Evolutionary conservation across 2,113 vertebrate genomes (phyloP), one percentile per base, ranked within the genome.

Genomic region (Spheniscus mendiculus): DNA sequence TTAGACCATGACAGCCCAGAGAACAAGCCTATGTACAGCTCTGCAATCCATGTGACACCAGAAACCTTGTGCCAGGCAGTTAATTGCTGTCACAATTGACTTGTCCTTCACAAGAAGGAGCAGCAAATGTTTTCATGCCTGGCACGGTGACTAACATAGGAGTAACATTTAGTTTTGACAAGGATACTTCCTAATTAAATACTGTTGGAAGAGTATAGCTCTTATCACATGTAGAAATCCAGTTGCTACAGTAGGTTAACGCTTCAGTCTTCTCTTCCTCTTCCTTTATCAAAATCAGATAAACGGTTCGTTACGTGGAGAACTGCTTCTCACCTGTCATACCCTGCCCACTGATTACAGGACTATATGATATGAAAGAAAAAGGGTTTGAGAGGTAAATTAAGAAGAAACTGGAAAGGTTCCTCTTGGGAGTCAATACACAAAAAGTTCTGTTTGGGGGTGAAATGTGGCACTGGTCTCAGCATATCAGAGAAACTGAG

Each of bases 81-180:
- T 95, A 95, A 94, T 16, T 56, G 23, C 59, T 81, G n/a, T 76
- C 65, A 92, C 93, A 83, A 74, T 2, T 42, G 61, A 50, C 65
- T 81, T 84, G 55, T 49, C 40, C 38, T 78, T 82, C 77, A 65
- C 66, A 87, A 72, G 61, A 71, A 79, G 21, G 25, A 49, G 69
- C 18, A 63, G 30, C 38, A 66, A 62, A 67, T 0, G 1, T 62
- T 87, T 55, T 59, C 34, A 10, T 2, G 72, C 42, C 72, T 74
- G 42, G 44, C 73, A 80, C 65, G 9, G 11, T 22, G 71, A 76
- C 67, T 67, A 62, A 70, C 47, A 47, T 1, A 70, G 17, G 18
- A 53, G 11, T 1, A 69, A 34, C 13, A 9, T 34, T 79, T 42
- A 56, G 49, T 59, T 89, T 65, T 67, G 61, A 90, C 47, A 61